Base-by-base conservation (phyloP, 1,140 invertebrate genomes). In the Tetraneura akinire region DNA sequence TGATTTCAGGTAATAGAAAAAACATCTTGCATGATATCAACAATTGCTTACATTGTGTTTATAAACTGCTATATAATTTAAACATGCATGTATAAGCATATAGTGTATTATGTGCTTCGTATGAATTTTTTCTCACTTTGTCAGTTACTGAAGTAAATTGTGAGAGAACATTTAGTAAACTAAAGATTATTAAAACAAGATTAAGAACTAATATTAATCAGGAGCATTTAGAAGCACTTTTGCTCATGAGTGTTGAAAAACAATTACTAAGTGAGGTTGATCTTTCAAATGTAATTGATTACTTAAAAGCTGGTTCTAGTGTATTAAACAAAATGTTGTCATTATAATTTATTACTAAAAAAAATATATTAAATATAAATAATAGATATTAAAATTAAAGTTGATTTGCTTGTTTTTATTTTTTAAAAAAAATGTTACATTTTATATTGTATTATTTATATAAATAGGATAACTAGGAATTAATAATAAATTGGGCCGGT, bases 1-100 rank as follows among this genome's bases (percentile, higher is more conserved):
- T 23, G 64, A 68, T 68, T 68, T 26, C 13, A 68, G 37, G 66
- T 68, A 68, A 68, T 1, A 68, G 45, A 10, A 47, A 26, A 66
- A 66, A 42, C 32, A 66, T 21, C n/a, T 18, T 18, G n/a, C 62
- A 66, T 66, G 16, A 42, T 10, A 66, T 32, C 0, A n/a, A 66
- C 5, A 10, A 66, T 66, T 66, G 62, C 3, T 10, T 64, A 64
- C 32, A 37, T 8, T 47, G 13, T 47, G 45, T 47, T 1, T 47
- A 47, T 47, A 47, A 47, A 47, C 45, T 47, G 3, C 11, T 47
- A 47, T 10, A 47, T 11, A 47, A 47, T 47, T 47, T 47, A 47
- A 47, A 47, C 10, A 47, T 47, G 10, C 45, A 47, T 47, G 45
- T 47, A 4, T 47, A 4, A 6, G 45, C 45, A 8, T 47, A 4